Conservation (phyloP, 2,113 vertebrate species). For the Holacanthus passer region DNA sequence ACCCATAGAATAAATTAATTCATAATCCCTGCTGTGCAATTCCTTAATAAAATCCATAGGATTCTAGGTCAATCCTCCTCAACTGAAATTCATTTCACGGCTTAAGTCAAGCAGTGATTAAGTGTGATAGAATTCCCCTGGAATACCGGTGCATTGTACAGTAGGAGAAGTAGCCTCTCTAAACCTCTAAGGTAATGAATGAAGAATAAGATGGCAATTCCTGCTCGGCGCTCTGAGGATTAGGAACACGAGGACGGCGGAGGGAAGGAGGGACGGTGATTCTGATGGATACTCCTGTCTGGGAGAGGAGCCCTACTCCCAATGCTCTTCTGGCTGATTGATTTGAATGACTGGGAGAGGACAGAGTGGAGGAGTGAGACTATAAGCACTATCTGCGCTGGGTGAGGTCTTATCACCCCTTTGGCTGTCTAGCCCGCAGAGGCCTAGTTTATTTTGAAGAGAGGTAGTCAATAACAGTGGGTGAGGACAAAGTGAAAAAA, state of each 20-base stretch:
- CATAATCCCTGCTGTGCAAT: constrained; percentile 47
- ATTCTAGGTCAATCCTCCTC: constrained; percentile 70
- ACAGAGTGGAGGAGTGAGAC: constrained; percentile 23
- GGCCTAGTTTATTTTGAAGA: constrained; percentile 36
- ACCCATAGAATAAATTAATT: constrained; percentile 41
- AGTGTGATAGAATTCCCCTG: constrained; percentile 42
- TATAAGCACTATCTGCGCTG: constrained; percentile 14
- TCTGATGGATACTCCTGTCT: constrained; percentile 69
- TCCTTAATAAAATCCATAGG: constrained; percentile 50
- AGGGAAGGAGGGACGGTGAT: constrained; percentile 39
- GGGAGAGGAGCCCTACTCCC: constrained; percentile 45
- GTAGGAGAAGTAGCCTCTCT: constrained; percentile 26
- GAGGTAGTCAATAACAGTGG: constrained; percentile 32
- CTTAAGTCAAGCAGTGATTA: constrained; percentile 68
- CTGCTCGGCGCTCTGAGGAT: constrained; percentile 47
- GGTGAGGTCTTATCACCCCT: constrained; percentile 42
- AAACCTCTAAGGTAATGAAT: constrained; percentile 58
- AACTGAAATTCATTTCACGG: constrained; percentile 63
- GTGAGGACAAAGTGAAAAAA: constrained; percentile 7
- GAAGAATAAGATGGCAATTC: constrained; percentile 48
- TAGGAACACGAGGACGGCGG: constrained; percentile 51
- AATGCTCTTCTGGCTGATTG: constrained; percentile 58
- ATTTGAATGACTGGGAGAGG: constrained; percentile 61
- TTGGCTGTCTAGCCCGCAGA: constrained; percentile 22
- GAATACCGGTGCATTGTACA: constrained; percentile 32